phyloP scores from a whole-genome alignment of 2,797 vertebrate species.

The Pagetopsis macropterus region DNA sequence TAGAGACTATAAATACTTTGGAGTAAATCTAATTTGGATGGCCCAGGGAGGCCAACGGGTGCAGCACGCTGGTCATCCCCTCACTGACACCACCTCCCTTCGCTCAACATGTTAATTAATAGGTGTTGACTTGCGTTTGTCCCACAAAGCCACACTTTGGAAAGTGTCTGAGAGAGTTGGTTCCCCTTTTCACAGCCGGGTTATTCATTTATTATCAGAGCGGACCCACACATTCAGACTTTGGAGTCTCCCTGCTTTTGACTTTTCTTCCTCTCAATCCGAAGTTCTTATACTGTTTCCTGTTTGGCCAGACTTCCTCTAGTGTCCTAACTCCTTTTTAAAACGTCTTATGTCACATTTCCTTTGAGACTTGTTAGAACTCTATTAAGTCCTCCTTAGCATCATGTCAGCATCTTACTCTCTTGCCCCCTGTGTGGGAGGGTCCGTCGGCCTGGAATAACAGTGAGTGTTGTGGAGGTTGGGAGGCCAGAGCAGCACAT shows the following conservation, averaged over 20 bases:
- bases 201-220: conserved; percentile 44
- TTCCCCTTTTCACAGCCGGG: conserved; percentile 46
- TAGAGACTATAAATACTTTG: conserved; percentile 71
- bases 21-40: conserved; percentile 71
- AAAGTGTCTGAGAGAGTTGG: conserved; percentile 41
- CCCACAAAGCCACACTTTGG: conserved; percentile 62
- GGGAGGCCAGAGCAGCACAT: conserved; percentile 64
- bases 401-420: conserved; percentile 35
- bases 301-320: conserved; percentile 8
- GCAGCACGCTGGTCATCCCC: conserved; percentile 56
- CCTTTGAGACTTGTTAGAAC: conserved; percentile 11
- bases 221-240: not conserved
- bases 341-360: conserved; percentile 9
- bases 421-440: conserved; percentile 65
- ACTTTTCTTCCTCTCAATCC: not conserved
- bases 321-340: not conserved
- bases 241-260: conserved; percentile 18
- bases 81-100: conserved; percentile 48
- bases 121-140: conserved; percentile 76
- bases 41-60: conserved; percentile 53
- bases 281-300: not conserved
- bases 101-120: conserved; percentile 68
- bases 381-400: conserved; percentile 27
- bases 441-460: conserved; percentile 71
- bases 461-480: conserved; percentile 70